Evolutionary conservation across 2,888 invertebrate genomes (phyloP).

Genomic region (Stenodema calcarata): DNA sequence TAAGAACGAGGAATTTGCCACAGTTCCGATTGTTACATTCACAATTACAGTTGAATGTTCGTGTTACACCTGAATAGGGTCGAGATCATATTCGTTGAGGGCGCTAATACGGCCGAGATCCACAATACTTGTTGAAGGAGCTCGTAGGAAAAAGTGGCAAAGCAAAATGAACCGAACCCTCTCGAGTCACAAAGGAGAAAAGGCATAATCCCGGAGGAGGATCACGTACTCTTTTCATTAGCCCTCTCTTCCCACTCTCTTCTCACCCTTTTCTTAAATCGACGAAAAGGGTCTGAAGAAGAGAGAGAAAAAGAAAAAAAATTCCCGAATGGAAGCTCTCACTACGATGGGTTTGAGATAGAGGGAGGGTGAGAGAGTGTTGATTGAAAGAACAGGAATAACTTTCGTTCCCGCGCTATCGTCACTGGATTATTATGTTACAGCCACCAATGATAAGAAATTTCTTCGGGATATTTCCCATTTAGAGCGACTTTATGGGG

Average conservation of each 20-base stretch:
- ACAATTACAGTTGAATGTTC: too few relatives aligned
- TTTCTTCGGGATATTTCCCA: too few relatives aligned
- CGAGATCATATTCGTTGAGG: background rate
- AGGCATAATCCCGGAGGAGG: constrained; percentile 38
- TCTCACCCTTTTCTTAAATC: constrained; percentile 23
- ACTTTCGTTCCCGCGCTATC: too few relatives aligned
- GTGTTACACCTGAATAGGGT: too few relatives aligned
- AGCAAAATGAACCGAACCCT: constrained; percentile 22
- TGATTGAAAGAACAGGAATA: background rate
- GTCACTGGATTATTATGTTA: too few relatives aligned
- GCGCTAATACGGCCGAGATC: background rate
- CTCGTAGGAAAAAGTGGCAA: background rate
- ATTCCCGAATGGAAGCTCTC: background rate
- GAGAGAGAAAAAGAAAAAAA: background rate
- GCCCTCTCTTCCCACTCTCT: too few relatives aligned
- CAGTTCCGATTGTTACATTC: too few relatives aligned
- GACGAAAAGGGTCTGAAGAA: background rate
- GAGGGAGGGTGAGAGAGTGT: background rate
- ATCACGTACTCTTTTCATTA: constrained; percentile 43
- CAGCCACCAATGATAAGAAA: too few relatives aligned
- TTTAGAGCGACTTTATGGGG: too few relatives aligned
- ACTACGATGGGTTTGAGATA: background rate
- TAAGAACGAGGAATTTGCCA: too few relatives aligned
- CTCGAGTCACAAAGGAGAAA: background rate
- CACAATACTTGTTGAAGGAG: background rate